These are phyloP conservation scores for Trichoplusia ni DNA, from an alignment of 1,140 invertebrate species.

Conservation along the genomic window DNA sequence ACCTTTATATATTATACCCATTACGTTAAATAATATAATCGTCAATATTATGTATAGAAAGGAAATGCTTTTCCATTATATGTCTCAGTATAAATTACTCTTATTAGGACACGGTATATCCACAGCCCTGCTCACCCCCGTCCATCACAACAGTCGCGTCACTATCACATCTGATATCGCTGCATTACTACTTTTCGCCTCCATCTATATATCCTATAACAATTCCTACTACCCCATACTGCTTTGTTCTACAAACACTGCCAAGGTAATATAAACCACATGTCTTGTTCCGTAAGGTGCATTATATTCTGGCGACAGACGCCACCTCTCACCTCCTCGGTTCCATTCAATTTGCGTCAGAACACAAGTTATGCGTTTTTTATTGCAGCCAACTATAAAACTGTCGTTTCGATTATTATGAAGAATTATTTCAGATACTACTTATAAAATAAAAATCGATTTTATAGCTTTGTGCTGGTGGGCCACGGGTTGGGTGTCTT, in stretches of 20 bases:
- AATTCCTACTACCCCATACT: conserved; percentile 56
- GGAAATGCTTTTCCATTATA: no score
- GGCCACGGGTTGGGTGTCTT: no score
- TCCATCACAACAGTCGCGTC: neutral
- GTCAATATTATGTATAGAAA: no score
- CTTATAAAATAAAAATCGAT: neutral
- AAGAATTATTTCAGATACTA: conserved; percentile 49
- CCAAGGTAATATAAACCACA: conserved; percentile 43
- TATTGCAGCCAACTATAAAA: conserved; percentile 72
- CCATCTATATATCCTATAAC: conserved; percentile 47
- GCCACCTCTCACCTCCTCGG: conserved; percentile 49
- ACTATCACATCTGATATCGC: conserved; percentile 24
- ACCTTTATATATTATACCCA: no score
- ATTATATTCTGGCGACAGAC: conserved; percentile 25
- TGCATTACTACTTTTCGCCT: conserved; percentile 41
- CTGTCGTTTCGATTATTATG: conserved; percentile 62
- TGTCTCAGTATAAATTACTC: no score
- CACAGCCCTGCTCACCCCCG: neutral
- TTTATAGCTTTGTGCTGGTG: no score
- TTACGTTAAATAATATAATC: no score
- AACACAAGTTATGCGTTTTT: conserved; percentile 75
- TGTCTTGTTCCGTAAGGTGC: neutral
- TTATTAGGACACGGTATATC: no score
- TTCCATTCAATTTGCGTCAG: conserved; percentile 73
- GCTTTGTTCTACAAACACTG: conserved; percentile 43